A percentile compares a stretch with the other conserved stretches of the same genome.
These are phyloP conservation scores for Sinocyclocheilus grahami DNA, from an alignment of 2,113 vertebrate species.

Conservation along the genomic window DNA sequence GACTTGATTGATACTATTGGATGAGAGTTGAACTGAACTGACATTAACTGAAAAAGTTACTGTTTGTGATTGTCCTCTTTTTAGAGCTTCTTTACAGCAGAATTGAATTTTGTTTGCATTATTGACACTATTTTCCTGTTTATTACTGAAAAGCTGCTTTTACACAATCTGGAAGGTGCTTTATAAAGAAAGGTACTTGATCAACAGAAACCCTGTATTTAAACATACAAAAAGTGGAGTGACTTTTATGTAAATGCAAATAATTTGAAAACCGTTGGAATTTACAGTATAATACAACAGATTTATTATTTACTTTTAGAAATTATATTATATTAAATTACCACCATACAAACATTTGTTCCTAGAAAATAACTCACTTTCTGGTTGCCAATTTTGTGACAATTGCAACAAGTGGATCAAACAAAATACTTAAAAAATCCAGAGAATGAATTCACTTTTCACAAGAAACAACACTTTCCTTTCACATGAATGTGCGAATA, in stretches of 20 bases:
- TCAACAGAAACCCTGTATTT: not conserved
- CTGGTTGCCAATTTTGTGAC: not conserved
- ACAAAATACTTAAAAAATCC: not conserved
- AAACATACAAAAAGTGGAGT: not conserved
- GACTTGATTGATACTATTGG: too few relatives aligned
- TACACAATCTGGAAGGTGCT: too few relatives aligned
- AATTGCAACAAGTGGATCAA: not conserved
- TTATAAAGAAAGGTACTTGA: too few relatives aligned
- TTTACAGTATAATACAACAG: not conserved
- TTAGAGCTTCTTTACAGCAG: too few relatives aligned
- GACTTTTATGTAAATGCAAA: not conserved
- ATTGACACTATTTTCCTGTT: too few relatives aligned
- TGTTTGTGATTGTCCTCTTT: too few relatives aligned
- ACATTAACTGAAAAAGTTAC: too few relatives aligned
- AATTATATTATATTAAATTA: not conserved
- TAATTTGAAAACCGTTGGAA: not conserved
- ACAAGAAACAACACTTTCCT: not conserved
- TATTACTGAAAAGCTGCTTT: too few relatives aligned
- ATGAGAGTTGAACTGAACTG: too few relatives aligned
- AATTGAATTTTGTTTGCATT: too few relatives aligned
- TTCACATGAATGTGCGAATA: not conserved
- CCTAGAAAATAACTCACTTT: not conserved
- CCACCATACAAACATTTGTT: not conserved
- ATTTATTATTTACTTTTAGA: not conserved
- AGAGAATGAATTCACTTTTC: not conserved